phyloP scores from a whole-genome alignment of 2,888 invertebrate genomes.

The Venustoraphidia nigricollis region DNA sequence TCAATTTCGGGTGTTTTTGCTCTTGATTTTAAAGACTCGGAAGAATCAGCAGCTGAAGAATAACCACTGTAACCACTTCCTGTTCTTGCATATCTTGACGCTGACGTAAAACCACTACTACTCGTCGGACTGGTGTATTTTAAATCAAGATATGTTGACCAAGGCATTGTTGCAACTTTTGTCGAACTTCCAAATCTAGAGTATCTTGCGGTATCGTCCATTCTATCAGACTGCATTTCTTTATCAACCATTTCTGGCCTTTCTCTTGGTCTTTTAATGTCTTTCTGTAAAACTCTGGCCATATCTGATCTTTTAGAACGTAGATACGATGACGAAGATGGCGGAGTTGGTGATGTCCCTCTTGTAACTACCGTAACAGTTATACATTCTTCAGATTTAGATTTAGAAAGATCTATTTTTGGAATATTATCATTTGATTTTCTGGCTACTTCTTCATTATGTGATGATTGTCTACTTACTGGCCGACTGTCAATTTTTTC shows the following conservation, averaged over 20 bases:
- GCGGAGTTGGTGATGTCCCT: slow-evolving; percentile 64
- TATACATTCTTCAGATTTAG: slow-evolving; percentile 20
- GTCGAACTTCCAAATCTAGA: slow-evolving; percentile 43
- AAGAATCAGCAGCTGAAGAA: too few relatives aligned
- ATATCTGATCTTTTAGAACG: slow-evolving; percentile 54
- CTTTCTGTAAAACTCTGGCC: slow-evolving; percentile 56
- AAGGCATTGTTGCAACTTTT: slow-evolving; percentile 37
- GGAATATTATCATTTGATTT: too few relatives aligned
- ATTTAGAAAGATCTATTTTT: too few relatives aligned
- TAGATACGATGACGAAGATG: slow-evolving; percentile 43
- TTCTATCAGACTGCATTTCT: slow-evolving; percentile 56
- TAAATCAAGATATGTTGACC: slow-evolving; percentile 43
- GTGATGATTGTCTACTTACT: not conserved
- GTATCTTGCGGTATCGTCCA: slow-evolving; percentile 51
- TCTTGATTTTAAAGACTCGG: not conserved
- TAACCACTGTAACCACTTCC: too few relatives aligned
- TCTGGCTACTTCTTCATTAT: not conserved
- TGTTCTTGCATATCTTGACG: not conserved
- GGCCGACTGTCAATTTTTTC: too few relatives aligned
- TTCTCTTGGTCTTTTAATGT: slow-evolving; percentile 40
- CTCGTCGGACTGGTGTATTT: slow-evolving; percentile 28
- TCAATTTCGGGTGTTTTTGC: not conserved
- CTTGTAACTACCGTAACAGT: slow-evolving; percentile 52
- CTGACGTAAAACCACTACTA: not conserved
- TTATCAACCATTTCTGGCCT: slow-evolving; percentile 46